Conservation (phyloP, 2,113 vertebrate genomes). For the Nannobrachium achirus region DNA sequence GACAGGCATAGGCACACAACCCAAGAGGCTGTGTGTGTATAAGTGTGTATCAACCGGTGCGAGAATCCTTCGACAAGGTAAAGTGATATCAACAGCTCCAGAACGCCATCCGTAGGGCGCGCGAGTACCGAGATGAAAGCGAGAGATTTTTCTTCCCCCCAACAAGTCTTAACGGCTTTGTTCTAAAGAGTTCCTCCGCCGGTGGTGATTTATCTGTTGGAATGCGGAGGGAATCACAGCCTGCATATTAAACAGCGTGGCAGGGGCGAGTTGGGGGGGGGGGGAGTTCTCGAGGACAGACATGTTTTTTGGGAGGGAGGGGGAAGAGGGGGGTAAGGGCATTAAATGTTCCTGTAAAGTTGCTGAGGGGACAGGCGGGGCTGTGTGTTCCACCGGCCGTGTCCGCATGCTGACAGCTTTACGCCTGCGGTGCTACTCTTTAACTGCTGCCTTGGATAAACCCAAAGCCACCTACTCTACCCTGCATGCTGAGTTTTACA, state of each 20-base stretch:
- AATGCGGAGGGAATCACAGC: conserved; percentile 58
- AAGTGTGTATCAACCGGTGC: conserved; percentile 39
- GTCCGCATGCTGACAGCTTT: conserved; percentile 76
- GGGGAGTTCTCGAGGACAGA: conserved; percentile 54
- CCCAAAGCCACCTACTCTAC: conserved; percentile 53
- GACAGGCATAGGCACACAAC: conserved; percentile 32
- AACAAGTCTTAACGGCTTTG: conserved; percentile 71
- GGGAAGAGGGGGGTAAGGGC: conserved; percentile 26
- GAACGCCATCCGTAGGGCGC: conserved; percentile 44
- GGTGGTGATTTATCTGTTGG: conserved; percentile 62
- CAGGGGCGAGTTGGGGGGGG: conserved; percentile 9
- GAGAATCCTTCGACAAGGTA: conserved; percentile 32
- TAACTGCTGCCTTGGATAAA: conserved; percentile 67
- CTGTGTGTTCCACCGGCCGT: conserved; percentile 61
- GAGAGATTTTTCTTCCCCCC: conserved; percentile 56
- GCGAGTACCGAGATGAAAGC: conserved; percentile 60
- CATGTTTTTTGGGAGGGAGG: conserved; percentile 48
- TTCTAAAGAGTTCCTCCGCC: conserved; percentile 47
- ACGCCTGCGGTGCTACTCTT: conserved; percentile 66
- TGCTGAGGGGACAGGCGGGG: conserved; percentile 61
- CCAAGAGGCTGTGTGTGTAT: conserved; percentile 51
- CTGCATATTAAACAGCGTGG: conserved; percentile 71
- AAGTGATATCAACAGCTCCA: conserved; percentile 49
- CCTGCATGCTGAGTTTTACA: conserved; percentile 30
- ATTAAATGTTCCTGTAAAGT: conserved; percentile 68